Base-by-base conservation (phyloP, 2,113 vertebrate genomes). In the Origma solitaria region DNA sequence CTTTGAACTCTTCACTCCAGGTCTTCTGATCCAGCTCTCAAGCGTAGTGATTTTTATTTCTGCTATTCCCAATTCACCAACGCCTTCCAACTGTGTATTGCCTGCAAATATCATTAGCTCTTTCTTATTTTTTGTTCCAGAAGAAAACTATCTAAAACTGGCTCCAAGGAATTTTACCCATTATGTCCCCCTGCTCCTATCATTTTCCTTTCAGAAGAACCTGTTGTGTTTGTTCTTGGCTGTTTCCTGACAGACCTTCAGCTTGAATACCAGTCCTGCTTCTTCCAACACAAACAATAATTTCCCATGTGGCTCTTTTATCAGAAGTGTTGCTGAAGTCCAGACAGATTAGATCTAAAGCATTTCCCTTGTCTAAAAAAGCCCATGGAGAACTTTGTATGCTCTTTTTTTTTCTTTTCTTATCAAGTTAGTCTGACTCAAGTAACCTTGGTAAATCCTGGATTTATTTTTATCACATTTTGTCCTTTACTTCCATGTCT, bases 311-410 rank as follows among this genome's bases (percentile, higher is more conserved):
- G 96, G 53, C 17, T 89, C 65, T 95, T 96, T 86, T 95, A 94
- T 97, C 94, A 96, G 75, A 91, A 95, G 69, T 92, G 86, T 71
- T 96, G 92, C 91, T 86, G 82, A 95, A 95, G 95, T 91, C 95
- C 95, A 94, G 95, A 97, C 86, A 95, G 95, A 97, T 97, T 92
- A 96, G 93, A 97, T 95, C 95, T 96, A 95, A 96, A 96, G 81
- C 81, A 96, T 95, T 97, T 97, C 94, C 94, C 70, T 72, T 92
- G 91, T 91, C 91, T 92, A 96, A 95, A 96, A 97, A 96, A 90
- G 47, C 44, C 80, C 49, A 86, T 17, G 23, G 44, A 95, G 24
- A 83, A 83, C 44, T 92, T 91, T 95, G 88, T 92, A 95, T 95
- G 71, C 28, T 61, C 16, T 45, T 81, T 64, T 14, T 35, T 94